Base-by-base conservation (phyloP, 1,140 invertebrate genomes). In the Tyrophagus putrescentiae region DNA sequence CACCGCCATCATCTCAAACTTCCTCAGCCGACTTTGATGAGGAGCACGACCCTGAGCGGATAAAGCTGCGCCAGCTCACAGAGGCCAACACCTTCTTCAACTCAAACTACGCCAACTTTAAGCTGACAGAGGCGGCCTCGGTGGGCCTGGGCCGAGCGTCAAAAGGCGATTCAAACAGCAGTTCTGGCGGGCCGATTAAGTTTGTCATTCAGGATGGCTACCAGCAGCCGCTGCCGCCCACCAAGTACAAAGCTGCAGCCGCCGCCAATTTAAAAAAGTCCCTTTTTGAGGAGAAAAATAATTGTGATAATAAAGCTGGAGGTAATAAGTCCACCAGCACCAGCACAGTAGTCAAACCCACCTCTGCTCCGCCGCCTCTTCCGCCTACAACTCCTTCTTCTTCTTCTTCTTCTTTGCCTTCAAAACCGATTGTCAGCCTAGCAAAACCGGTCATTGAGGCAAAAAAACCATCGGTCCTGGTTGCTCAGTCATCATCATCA, bases 81-180 rank as follows among this genome's bases (percentile, higher is more conserved):
- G 52, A 13, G 11, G 3, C 52, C 31, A 54, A 54, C 27, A 54
- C 52, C n/a, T 25, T 54, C 3, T 54, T 54, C 52, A 54, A 54
- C 27, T 54, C 52, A 33, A 54, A 54, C 39, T 54, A 54, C 39
- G 27, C 7, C n/a, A 54, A 54, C 25, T 54, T 54, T 16, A 54
- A 54, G 39, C 21, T 3, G 7, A 27, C n/a, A n/a, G 25, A 27
- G 18, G 9, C n/a, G 2, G 52, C 31, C 13, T n/a, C n/a, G n/a
- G 25, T 33, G n/a, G 45, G 45, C 23, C 28, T 54, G 11, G 52
- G 52, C 25, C 4, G 52, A 33, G 1, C 4, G 1, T n/a, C n/a
- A 54, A 33, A 1, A 3, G 39, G n/a, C 52, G 27, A 3, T 16
- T 4, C n/a, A 6, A 5, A 7, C 50, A 6, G 50, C 5, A 45